Conservation (phyloP, 2,113 vertebrate species). For the Cebus imitator region DNA sequence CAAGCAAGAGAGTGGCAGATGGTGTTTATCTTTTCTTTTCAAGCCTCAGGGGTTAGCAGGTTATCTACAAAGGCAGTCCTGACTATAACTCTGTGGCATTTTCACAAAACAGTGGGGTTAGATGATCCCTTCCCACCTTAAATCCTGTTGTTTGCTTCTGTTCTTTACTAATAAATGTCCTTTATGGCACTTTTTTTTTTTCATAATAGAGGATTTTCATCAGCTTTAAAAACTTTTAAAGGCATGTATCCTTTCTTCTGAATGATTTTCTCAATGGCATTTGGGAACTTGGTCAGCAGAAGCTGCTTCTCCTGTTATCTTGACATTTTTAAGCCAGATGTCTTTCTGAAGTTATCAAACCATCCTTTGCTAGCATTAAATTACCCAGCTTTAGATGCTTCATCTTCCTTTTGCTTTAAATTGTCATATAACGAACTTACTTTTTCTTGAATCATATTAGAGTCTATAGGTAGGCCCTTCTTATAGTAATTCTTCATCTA, state of each 20-base stretch:
- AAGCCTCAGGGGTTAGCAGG: neutral
- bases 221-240: neutral
- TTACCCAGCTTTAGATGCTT: neutral
- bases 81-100: neutral
- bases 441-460: neutral
- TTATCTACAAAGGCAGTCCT: neutral
- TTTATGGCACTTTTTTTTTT: neutral
- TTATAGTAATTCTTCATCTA: neutral
- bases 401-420: neutral
- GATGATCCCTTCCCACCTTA: neutral
- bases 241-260: neutral
- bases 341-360: neutral
- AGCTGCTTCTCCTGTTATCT: neutral
- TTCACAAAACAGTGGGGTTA: neutral
- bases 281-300: neutral
- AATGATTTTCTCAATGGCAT: neutral
- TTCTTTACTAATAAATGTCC: neutral
- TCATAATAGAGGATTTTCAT: neutral
- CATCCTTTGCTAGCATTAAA: neutral
- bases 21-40: neutral
- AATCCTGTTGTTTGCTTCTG: neutral
- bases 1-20: neutral
- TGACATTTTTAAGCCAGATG: neutral
- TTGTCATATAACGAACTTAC: neutral
- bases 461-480: neutral